Percentiles rank a stretch among this genome's conserved stretches.
phyloP scores from a whole-genome alignment of 64 coral and sea anemone species.

The Montipora efflorescens region DNA sequence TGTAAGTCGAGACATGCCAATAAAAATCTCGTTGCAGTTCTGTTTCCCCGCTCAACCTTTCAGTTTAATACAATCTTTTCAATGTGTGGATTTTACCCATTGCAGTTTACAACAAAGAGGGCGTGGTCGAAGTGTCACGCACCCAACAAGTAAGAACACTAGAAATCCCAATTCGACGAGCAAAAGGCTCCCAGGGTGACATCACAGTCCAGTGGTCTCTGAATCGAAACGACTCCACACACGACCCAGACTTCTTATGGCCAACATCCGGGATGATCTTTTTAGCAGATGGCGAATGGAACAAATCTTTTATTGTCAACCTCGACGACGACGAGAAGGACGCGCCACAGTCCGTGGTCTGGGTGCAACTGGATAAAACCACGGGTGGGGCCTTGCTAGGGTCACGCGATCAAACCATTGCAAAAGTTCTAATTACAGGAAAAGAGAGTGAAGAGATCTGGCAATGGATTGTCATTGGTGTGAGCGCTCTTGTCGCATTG shows the following conservation, averaged over 20 bases:
- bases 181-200: slow-evolving; percentile 74
- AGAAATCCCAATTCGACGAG: slow-evolving; percentile 64
- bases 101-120: slow-evolving; percentile 59
- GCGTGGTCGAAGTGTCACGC: slow-evolving; percentile 39
- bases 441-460: neutral
- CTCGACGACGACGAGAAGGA: slow-evolving; percentile 21
- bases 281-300: slow-evolving; percentile 75
- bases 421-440: slow-evolving; percentile 32
- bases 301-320: slow-evolving; percentile 55
- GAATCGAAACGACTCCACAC: slow-evolving; percentile 46
- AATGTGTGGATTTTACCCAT: neutral
- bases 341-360: neutral
- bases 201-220: slow-evolving; percentile 80
- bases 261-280: slow-evolving; percentile 68
- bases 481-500: neutral
- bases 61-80: neutral
- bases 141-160: slow-evolving; percentile 25
- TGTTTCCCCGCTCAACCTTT: neutral
- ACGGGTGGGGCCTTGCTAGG: slow-evolving; percentile 76
- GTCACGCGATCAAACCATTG: slow-evolving; percentile 21
- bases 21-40: too few relatives aligned
- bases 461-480: neutral
- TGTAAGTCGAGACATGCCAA: too few relatives aligned
- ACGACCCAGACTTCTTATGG: slow-evolving; percentile 40
- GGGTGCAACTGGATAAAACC: neutral